A percentile compares a stretch with the other conserved stretches of the same genome.
Conservation (phyloP, 2,113 vertebrate genomes). For the Entomyzon cyanotis region DNA sequence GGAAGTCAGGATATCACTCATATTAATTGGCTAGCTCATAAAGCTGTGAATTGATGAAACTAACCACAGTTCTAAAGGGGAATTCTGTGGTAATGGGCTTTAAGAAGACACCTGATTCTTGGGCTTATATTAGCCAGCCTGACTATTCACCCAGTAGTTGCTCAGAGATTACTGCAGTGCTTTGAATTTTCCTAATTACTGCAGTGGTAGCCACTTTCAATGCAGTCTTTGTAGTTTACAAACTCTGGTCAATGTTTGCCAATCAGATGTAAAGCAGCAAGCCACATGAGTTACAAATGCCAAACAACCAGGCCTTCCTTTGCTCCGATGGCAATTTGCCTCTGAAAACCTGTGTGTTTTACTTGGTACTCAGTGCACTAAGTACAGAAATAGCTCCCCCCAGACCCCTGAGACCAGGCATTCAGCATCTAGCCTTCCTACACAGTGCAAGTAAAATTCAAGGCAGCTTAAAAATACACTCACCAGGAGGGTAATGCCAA, state of each 20-base stretch:
- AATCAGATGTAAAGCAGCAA: background rate
- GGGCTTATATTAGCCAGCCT: conserved; percentile 19
- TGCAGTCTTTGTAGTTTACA: background rate
- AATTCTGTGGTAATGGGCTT: conserved; percentile 36
- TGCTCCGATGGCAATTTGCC: background rate
- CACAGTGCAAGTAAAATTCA: background rate
- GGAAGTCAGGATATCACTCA: conserved; percentile 47
- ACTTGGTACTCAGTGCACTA: background rate
- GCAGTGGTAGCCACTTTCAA: background rate
- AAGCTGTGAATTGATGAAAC: conserved; percentile 57
- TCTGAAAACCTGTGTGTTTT: background rate
- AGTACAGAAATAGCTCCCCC: background rate
- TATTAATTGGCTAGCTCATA: conserved; percentile 56
- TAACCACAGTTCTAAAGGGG: conserved; percentile 28
- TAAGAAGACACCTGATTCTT: conserved; percentile 50
- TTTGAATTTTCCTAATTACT: background rate
- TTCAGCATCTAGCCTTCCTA: background rate
- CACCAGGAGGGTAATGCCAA: background rate
- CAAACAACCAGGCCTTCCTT: background rate
- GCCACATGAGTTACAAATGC: background rate
- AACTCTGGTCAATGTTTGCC: background rate
- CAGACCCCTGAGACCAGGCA: background rate
- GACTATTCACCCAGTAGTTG: background rate
- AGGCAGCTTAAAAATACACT: background rate
- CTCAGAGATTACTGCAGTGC: background rate